Conservation (phyloP, 2,113 vertebrate genomes). For the Nannospalax galili region DNA sequence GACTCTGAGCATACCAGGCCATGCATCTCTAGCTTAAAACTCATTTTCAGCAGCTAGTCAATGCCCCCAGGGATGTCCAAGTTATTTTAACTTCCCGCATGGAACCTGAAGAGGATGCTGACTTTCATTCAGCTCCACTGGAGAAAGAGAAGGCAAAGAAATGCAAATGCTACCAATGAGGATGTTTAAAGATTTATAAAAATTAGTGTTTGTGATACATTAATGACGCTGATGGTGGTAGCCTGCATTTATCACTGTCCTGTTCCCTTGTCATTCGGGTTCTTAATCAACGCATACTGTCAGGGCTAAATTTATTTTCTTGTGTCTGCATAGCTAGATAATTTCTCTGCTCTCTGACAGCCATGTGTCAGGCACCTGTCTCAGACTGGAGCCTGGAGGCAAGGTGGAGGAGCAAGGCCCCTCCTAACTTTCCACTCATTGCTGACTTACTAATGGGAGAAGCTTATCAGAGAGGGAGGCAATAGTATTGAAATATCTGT, state of each 20-base stretch:
- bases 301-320: conserved; percentile 77
- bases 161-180: conserved; percentile 68
- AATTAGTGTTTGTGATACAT: conserved; percentile 74
- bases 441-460: conserved; percentile 41
- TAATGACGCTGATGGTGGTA: conserved; percentile 53
- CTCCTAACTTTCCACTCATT: conserved; percentile 74
- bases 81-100: conserved; percentile 43
- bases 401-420: conserved; percentile 45
- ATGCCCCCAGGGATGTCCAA: conserved; percentile 2
- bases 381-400: conserved; percentile 59
- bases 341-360: conserved; percentile 80
- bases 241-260: conserved; percentile 78
- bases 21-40: neutral
- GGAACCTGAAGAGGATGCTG: conserved; percentile 32
- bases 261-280: conserved; percentile 74
- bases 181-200: conserved; percentile 72
- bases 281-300: conserved; percentile 74
- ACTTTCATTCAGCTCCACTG: conserved; percentile 16
- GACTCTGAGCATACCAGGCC: neutral
- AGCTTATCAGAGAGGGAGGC: conserved; percentile 30
- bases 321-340: conserved; percentile 52
- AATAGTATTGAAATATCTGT: neutral
- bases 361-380: conserved; percentile 50
- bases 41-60: conserved; percentile 42
- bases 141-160: conserved; percentile 49